phyloP scores from a whole-genome alignment of 1,140 invertebrate genomes.

The Drosophila sulfurigaster region DNA sequence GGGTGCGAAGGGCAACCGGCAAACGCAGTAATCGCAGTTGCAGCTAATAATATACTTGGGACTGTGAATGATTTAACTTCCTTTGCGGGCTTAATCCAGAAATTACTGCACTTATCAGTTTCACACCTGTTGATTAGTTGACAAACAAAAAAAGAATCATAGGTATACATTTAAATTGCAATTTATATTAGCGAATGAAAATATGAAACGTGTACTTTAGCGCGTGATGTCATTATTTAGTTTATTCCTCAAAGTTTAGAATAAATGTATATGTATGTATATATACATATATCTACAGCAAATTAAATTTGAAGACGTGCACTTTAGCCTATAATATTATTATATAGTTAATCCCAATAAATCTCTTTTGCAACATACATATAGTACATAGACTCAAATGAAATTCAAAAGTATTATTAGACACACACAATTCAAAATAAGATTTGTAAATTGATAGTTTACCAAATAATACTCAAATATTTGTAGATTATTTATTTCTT shows the following conservation, averaged over 20 bases:
- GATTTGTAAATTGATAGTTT: no score
- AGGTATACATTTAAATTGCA: slow-evolving; percentile 12
- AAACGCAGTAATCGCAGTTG: slow-evolving; percentile 14
- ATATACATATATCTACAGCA: no score
- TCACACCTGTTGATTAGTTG: slow-evolving; percentile 12
- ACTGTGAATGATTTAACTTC: slow-evolving; percentile 2
- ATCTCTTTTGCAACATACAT: no score
- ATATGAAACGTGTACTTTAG: not conserved
- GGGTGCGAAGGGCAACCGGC: slow-evolving; percentile 17
- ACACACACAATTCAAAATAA: no score
- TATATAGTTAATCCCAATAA: no score
- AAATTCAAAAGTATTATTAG: no score
- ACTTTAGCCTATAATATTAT: no score
- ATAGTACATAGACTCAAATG: no score
- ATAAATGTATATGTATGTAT: no score
- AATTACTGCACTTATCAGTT: slow-evolving; percentile 17
- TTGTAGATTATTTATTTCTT: no score
- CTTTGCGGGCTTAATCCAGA: not conserved
- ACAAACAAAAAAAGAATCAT: not conserved
- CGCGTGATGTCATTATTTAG: not conserved
- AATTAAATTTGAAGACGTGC: no score
- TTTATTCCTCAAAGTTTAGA: not conserved
- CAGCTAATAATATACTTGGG: slow-evolving; percentile 6
- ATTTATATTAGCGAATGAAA: not conserved
- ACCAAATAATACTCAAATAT: no score